phyloP scores from a whole-genome alignment of 92 coral and sea anemone genomes.

The Blastomussa wellsi region DNA sequence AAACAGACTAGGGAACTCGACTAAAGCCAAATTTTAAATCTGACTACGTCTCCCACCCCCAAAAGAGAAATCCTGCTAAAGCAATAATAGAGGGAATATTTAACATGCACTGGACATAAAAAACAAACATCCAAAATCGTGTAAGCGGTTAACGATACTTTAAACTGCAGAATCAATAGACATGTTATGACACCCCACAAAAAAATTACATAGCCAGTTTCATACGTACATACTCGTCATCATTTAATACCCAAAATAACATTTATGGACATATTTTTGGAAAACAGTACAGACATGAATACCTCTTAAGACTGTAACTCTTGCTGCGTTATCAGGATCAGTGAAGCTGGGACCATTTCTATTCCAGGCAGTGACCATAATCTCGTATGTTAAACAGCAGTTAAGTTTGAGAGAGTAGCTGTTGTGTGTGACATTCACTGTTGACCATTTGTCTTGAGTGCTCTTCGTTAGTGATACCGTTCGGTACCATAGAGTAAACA shows the following conservation, averaged over 20 bases:
- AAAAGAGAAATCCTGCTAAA: no score
- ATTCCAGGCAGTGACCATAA: constrained; percentile 44
- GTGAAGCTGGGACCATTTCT: constrained; percentile 20
- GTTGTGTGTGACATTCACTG: constrained; percentile 13
- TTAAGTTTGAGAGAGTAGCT: not conserved
- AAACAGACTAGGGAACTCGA: no score
- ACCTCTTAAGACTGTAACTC: constrained; percentile 26
- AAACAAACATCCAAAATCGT: no score
- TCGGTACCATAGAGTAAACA: constrained; percentile 25
- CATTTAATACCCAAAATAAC: not conserved
- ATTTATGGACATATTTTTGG: no score
- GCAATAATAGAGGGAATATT: no score
- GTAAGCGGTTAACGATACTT: no score
- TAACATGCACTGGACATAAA: no score
- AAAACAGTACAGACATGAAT: not conserved
- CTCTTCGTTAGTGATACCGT: not conserved
- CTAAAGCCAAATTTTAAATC: not conserved
- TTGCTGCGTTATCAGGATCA: constrained; percentile 35
- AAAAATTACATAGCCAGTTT: not conserved
- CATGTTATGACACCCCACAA: not conserved
- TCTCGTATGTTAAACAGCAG: constrained; percentile 21
- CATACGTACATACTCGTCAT: not conserved
- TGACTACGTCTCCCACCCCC: no score
- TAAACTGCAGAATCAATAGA: not conserved
- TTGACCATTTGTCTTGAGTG: not conserved